Evolutionary conservation across 2,888 invertebrate species (phyloP), one percentile per base, ranked within the genome.

Genomic region (Mythimna loreyi): DNA sequence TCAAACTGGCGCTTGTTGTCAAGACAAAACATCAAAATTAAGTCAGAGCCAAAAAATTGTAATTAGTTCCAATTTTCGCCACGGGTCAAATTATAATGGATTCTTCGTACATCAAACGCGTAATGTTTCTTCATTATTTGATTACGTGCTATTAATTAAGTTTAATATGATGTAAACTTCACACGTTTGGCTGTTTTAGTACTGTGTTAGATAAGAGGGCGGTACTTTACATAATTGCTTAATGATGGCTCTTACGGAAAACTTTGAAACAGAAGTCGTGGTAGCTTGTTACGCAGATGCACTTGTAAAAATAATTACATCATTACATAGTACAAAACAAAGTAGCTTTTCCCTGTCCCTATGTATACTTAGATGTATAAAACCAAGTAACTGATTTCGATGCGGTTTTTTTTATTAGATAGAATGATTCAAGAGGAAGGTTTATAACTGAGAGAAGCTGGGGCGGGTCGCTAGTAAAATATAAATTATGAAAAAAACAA

Each of bases 111-210:
- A 67, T 68, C 61, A 73, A 77, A 80, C 9, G 28, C 60, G 59
- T 75, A 55, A 68, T 64, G 52, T 53, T 55, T 66, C 61, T 61
- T 23, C 36, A 40, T 69, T 74, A 74, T 78, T 81, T 59, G 53
- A 83, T 83, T 62, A 67, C 70, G 55, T 66, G 66, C 56, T 57
- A 74, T 80, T 69, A 75, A 80, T 80, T 77, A 66, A 74, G 55
- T 74, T 75, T 72, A 62, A 58, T 72, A 60, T 59, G 72, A 75
- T 65, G 71, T 74, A 45, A 74, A 74, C 47, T 82, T 67, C 28
- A 59, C 55, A 69, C 59, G 30, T 49, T 73, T 25, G 56, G 53
- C 16, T 62, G 52, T 80, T 63, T 62, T 59, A 58, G 64, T 61
- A 60, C 80, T 68, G 19, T 33, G 13, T 40, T n/a, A 28, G 52